Base-by-base conservation (phyloP, 2,888 invertebrate species). In the Laothoe populi region DNA sequence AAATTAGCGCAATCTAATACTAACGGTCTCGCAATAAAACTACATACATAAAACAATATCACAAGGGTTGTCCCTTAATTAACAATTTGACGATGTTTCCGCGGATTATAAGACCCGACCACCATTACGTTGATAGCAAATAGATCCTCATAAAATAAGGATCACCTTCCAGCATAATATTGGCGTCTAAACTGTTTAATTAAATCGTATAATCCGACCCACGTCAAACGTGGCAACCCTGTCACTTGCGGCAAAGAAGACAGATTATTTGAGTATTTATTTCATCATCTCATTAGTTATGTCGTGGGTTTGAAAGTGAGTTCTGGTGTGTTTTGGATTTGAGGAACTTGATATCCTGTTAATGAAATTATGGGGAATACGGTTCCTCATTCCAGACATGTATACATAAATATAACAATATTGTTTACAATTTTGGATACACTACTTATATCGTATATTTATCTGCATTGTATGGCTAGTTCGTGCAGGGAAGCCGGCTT, bases 11-110 rank as follows among this genome's bases (percentile, higher is more conserved):
- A 24, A 58, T 58, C 10, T 42, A 8, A 58, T 13, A 24, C n/a
- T n/a, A n/a, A n/a, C 24, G 24, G 8, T 2, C 35, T 19, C 57
- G 46, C 31, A 60, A 58, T 49, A 40, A 62, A 61, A 59, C 21
- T 26, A 53, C 42, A 61, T 21, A 19, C 53, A 26, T 38, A 40
- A 62, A 62, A 62, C 62, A 58, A 62, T 62, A 62, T 58, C 46
- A 16, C 40, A 7, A 58, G 48, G 57, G 58, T 58, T 58, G 64
- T 58, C 64, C 57, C 70, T 72, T 75, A 73, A 75, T 74, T 74
- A 75, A 67, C 73, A 73, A 75, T 75, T 75, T 75, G 69, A 72
- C 70, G 73, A 59, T 46, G 48, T 42, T 24, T 42, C 58, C 40
- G 42, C 26, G 48, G 63, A 62, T 62, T 62, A 62, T 58, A 24